A percentile compares a stretch with the other conserved stretches of the same genome.
These are phyloP conservation scores for Neomorphus geoffroyi DNA, from an alignment of 2,797 vertebrate genomes.

Conservation along the genomic window DNA sequence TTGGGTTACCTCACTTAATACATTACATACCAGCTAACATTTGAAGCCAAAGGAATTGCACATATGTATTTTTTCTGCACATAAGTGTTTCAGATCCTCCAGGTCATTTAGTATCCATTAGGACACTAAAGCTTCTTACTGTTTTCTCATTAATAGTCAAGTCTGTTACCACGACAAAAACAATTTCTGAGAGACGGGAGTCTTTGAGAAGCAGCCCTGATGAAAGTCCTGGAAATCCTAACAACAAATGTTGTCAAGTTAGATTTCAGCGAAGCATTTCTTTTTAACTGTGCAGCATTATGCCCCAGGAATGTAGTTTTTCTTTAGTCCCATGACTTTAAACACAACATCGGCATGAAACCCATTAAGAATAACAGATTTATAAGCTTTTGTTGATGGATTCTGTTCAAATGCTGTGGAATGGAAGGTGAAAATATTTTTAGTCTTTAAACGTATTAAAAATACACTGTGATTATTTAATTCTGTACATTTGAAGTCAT, in stretches of 20 bases:
- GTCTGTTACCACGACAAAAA: conserved; percentile 64
- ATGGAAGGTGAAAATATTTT: conserved; percentile 64
- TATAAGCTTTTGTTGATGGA: conserved; percentile 55
- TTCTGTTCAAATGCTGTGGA: conserved; percentile 44
- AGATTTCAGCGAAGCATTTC: conserved; percentile 30
- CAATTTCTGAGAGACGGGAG: conserved; percentile 59
- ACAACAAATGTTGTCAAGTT: conserved; percentile 52
- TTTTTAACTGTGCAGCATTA: conserved; percentile 13
- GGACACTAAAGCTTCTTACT: conserved; percentile 63
- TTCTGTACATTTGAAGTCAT: conserved; percentile 26
- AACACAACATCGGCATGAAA: conserved; percentile 46
- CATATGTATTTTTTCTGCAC: conserved; percentile 37
- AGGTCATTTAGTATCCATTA: conserved; percentile 68
- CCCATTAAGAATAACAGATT: conserved; percentile 56
- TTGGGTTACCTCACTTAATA: background rate
- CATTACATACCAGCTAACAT: background rate
- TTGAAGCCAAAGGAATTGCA: conserved; percentile 2
- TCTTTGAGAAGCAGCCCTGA: conserved; percentile 60
- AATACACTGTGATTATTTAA: conserved; percentile 58
- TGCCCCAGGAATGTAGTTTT: conserved; percentile 52
- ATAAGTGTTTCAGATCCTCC: conserved; percentile 53
- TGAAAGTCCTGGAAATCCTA: conserved; percentile 67
- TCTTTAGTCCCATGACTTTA: conserved; percentile 46
- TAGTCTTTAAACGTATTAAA: conserved; percentile 42
- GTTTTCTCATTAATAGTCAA: conserved; percentile 67